Conservation (phyloP, 1,140 invertebrate genomes). For the Trachelipus rathkii region DNA sequence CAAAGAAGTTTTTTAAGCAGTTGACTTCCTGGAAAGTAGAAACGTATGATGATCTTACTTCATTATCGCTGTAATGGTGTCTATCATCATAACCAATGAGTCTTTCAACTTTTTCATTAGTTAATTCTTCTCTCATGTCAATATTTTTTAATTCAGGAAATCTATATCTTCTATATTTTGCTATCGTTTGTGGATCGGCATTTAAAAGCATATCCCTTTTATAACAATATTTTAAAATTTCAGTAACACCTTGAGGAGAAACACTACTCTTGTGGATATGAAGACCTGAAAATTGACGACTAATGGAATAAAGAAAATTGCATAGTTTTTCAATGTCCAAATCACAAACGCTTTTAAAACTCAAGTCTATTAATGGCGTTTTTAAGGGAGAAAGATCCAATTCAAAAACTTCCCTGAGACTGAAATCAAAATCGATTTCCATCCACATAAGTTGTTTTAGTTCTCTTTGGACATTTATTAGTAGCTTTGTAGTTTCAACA, state of each 20-base stretch:
- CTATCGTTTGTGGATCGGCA: constrained; percentile 10
- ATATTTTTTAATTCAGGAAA: constrained; percentile 24
- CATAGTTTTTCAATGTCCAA: constrained; percentile 21
- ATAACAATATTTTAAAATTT: constrained; percentile 27
- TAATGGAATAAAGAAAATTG: constrained; percentile 11
- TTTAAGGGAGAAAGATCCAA: constrained; percentile 12
- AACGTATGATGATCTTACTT: constrained; percentile 24
- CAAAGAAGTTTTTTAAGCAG: constrained; percentile 25
- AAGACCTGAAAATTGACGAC: constrained; percentile 28
- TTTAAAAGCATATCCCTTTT: constrained; percentile 17
- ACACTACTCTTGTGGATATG: constrained; percentile 23
- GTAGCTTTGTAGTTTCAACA: not conserved
- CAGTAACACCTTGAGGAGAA: constrained; percentile 24
- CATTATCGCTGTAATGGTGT: constrained; percentile 41
- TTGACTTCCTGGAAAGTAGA: constrained; percentile 21
- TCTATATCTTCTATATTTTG: constrained; percentile 32
- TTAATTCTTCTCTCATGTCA: constrained; percentile 14
- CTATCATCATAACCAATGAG: constrained; percentile 38
- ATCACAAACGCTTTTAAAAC: constrained; percentile 27
- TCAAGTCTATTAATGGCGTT: constrained; percentile 33
- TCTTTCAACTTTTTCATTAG: constrained; percentile 26
- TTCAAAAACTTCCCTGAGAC: constrained; percentile 12
- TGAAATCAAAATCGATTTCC: constrained; percentile 39
- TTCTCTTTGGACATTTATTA: constrained; percentile 10
- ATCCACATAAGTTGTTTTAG: constrained; percentile 38